Evolutionary conservation across 2,113 vertebrate species (phyloP).

Genomic region (Solenodon paradoxus): DNA sequence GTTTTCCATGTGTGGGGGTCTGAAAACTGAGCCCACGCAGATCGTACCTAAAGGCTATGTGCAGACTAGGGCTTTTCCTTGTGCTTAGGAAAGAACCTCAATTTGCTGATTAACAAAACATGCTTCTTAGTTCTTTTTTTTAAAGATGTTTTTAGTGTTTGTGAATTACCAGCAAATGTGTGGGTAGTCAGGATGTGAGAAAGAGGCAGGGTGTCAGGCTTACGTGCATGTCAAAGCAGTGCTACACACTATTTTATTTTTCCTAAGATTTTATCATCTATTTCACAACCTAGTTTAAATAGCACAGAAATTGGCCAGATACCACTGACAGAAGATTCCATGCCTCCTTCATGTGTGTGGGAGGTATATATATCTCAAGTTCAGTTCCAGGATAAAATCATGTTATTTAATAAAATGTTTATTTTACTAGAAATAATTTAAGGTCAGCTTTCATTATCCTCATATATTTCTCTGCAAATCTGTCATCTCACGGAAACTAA

Average conservation of each 20-base stretch:
- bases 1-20: neutral
- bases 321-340: neutral
- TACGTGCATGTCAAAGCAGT: neutral
- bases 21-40: neutral
- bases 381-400: neutral
- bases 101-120: neutral
- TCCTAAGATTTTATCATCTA: neutral
- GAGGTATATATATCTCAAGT: neutral
- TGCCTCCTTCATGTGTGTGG: neutral
- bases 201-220: neutral
- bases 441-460: neutral
- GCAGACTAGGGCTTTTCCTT: neutral
- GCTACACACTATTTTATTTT: neutral
- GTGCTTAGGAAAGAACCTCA: neutral
- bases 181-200: neutral
- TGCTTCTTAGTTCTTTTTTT: neutral
- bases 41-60: rapidly evolving
- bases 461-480: neutral
- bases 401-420: neutral
- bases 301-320: neutral
- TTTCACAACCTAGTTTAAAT: neutral
- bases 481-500: neutral
- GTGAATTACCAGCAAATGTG: constrained; percentile 44
- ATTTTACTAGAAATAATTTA: neutral
- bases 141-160: neutral